Evolutionary conservation across 2,113 vertebrate species (phyloP).

Genomic region (Nycticryphes semicollaris): DNA sequence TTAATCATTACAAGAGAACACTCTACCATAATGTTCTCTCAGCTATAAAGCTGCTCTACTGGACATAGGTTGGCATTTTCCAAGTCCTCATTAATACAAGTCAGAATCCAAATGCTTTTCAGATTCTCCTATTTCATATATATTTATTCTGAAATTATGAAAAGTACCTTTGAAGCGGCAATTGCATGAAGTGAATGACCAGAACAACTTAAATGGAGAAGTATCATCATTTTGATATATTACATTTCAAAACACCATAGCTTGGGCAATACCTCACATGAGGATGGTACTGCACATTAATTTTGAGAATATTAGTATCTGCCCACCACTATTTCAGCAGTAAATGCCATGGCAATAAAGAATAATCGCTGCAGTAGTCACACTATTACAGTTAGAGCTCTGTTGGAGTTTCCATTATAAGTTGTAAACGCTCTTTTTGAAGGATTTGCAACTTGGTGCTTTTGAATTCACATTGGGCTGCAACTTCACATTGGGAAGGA

Average conservation of each 20-base stretch:
- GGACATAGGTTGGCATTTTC: slow-evolving; percentile 49
- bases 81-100: slow-evolving; percentile 56
- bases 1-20: slow-evolving; percentile 44
- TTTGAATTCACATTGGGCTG: slow-evolving; percentile 58
- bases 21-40: slow-evolving; percentile 31
- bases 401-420: slow-evolving; percentile 65
- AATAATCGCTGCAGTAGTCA: slow-evolving; percentile 51
- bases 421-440: slow-evolving; percentile 59
- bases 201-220: slow-evolving; percentile 57
- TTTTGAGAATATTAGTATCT: slow-evolving; percentile 59
- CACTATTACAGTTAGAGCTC: slow-evolving; percentile 49
- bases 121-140: slow-evolving; percentile 43
- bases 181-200: slow-evolving; percentile 26
- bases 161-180: slow-evolving; percentile 49
- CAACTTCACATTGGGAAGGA: slow-evolving; percentile 45
- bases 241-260: slow-evolving; percentile 51
- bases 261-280: slow-evolving; percentile 39
- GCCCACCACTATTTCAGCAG: slow-evolving; percentile 59
- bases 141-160: slow-evolving; percentile 66
- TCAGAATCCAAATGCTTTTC: slow-evolving; percentile 43
- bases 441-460: slow-evolving; percentile 48
- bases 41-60: slow-evolving; percentile 42
- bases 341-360: slow-evolving; percentile 68
- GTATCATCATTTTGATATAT: slow-evolving; percentile 57
- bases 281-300: slow-evolving; percentile 66